A percentile compares a stretch with the other conserved stretches of the same genome.
phyloP scores from a whole-genome alignment of 2,888 invertebrate species.

The Cephus spinipes region DNA sequence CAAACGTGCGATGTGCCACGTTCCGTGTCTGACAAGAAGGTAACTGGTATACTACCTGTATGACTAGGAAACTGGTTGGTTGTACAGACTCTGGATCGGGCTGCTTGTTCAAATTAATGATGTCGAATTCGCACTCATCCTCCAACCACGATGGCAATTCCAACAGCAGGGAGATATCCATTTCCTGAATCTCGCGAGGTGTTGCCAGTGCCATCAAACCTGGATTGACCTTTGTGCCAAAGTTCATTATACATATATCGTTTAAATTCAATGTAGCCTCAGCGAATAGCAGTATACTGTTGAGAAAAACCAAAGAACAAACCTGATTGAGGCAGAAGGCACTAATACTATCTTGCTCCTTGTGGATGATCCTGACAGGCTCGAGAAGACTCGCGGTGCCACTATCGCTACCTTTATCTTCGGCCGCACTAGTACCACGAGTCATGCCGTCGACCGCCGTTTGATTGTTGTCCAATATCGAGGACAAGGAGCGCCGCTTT shows the following conservation, averaged over 20 bases:
- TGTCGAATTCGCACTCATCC: slow-evolving; percentile 97
- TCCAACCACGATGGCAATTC: slow-evolving; percentile 94
- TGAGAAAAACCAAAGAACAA: slow-evolving; percentile 20
- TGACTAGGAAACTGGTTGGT: slow-evolving; percentile 89
- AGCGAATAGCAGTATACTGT: background rate
- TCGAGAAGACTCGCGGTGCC: slow-evolving; percentile 72
- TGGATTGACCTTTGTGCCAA: slow-evolving; percentile 73
- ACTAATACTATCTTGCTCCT: slow-evolving; percentile 97
- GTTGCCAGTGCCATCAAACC: slow-evolving; percentile 93
- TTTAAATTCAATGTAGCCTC: too few relatives aligned
- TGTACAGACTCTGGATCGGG: slow-evolving; percentile 79
- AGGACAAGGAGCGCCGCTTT: slow-evolving; percentile 74
- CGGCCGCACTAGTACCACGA: slow-evolving; percentile 52
- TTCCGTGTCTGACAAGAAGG: background rate
- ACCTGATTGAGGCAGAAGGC: slow-evolving; percentile 97
- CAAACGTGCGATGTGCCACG: background rate
- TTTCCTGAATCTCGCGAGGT: slow-evolving; percentile 96
- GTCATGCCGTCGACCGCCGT: slow-evolving; percentile 51
- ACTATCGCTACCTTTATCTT: slow-evolving; percentile 62
- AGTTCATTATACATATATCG: too few relatives aligned
- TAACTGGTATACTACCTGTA: slow-evolving; percentile 72
- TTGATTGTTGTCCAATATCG: slow-evolving; percentile 68
- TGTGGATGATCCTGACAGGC: slow-evolving; percentile 96
- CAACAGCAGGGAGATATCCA: slow-evolving; percentile 93
- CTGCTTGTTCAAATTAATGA: slow-evolving; percentile 80